Evolutionary conservation across 2,888 invertebrate species (phyloP), one percentile per base, ranked within the genome.

Genomic region (Corbicula japonica): DNA sequence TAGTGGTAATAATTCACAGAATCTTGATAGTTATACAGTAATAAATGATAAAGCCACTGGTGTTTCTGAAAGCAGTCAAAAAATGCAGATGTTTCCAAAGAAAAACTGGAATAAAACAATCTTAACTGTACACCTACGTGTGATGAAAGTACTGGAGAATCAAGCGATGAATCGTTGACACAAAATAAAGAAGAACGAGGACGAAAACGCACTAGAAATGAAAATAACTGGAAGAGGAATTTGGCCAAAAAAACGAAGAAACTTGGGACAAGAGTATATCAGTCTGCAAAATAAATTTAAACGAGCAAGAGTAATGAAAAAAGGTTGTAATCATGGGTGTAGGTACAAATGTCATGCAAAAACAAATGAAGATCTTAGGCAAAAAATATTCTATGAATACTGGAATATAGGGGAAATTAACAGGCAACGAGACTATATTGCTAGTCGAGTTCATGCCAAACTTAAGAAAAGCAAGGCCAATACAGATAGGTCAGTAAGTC

Each of bases 291-390:
- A 28, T 3, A 41, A 21, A 35, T 26, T 21, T 21, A 21, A 6
- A 41, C 8, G 12, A 41, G 41, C 61, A 10, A 35, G 61, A 15
- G 18, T 34, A 41, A 38, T 61, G 23, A 35, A 12, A 18, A 23
- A n/a, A 61, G 28, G 12, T 18, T 61, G 26, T 10, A 80, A 35
- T 18, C 70, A 46, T 82, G 15, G 50, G 84, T 52, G 12, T 3
- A n/a, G 30, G 34, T 58, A 41, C 63, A 26, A 34, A 35, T 6
- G 26, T 18, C 8, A 38, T 54, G 52, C 23, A 50, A 12, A 12
- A 8, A 23, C 28, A 3, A 23, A 12, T 23, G 23, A 50, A 4
- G 23, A 3, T 4, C 6, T 8, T 2, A 50, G 50, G 28, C 23
- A 23, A 23, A 3, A 12, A 1, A 50, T 50, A 26, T 50, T 50